Evolutionary conservation across 2,888 invertebrate species (phyloP).

Genomic region (Apotomis turbidana): DNA sequence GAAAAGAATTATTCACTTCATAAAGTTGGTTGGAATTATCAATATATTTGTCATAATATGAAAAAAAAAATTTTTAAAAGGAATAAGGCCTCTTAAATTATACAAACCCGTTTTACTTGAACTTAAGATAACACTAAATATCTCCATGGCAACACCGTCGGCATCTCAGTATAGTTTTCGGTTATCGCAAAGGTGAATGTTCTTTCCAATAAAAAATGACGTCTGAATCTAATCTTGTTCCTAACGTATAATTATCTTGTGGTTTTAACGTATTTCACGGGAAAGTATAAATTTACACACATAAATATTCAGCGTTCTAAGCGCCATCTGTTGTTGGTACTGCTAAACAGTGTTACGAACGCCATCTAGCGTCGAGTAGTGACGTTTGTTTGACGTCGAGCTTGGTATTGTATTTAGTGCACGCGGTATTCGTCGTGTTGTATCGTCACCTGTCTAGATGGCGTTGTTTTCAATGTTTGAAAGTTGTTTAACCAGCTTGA

Average conservation of each 20-base stretch:
- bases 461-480: not conserved
- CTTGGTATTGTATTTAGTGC: not conserved
- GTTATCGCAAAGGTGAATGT: slow-evolving; percentile 36
- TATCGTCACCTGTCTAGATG: not conserved
- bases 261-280: not conserved
- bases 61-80: too few species aligned
- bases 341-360: not conserved
- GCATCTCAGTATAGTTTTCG: not conserved
- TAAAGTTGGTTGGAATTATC: too few species aligned
- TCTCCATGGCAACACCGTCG: slow-evolving; percentile 4
- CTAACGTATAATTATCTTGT: slow-evolving; percentile 19
- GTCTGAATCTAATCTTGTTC: slow-evolving; percentile 31
- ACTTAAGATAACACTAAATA: slow-evolving; percentile 6
- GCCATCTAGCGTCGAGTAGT: slow-evolving; percentile 43
- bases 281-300: slow-evolving; percentile 12
- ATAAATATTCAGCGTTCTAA: not conserved
- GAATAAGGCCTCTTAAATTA: not conserved
- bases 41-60: too few species aligned
- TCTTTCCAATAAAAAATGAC: slow-evolving; percentile 19
- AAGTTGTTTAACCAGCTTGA: not conserved
- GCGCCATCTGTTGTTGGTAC: slow-evolving; percentile 3
- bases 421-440: too few species aligned
- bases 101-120: not conserved
- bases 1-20: too few species aligned
- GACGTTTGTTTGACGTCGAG: not conserved